Conservation (phyloP, 2,797 vertebrate species). For the Gobionotothen gibberifrons region DNA sequence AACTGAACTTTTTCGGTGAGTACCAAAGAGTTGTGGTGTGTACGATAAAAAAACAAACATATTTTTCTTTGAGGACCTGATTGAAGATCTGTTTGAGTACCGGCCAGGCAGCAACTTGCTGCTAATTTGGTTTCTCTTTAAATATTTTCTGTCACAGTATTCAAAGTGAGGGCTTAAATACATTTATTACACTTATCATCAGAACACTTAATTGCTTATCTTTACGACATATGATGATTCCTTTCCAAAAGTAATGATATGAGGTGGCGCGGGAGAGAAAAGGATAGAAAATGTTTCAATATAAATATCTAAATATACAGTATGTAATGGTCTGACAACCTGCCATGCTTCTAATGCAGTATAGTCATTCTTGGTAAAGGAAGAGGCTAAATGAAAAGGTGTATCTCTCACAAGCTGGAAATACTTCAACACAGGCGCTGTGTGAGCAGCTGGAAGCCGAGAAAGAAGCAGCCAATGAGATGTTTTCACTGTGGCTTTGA, state of each 20-base stretch:
- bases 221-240: conserved; percentile 70
- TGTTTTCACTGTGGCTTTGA: conserved; percentile 73
- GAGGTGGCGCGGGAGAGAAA: conserved; percentile 64
- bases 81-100: conserved; percentile 57
- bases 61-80: conserved; percentile 59
- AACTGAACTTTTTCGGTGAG: conserved; percentile 30
- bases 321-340: conserved; percentile 74
- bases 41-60: conserved; percentile 54
- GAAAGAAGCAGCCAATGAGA: conserved; percentile 67
- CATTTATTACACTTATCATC: conserved; percentile 76
- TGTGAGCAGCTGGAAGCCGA: conserved; percentile 55
- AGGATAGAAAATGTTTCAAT: conserved; percentile 79
- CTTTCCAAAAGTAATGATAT: conserved; percentile 63
- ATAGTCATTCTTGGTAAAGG: conserved; percentile 60
- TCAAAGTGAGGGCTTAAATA: conserved; percentile 73
- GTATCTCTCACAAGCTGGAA: conserved; percentile 51
- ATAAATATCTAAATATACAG: conserved; percentile 88
- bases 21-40: conserved; percentile 55
- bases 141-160: conserved; percentile 83
- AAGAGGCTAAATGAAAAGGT: conserved; percentile 45
- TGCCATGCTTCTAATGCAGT: conserved; percentile 75
- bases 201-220: conserved; percentile 79
- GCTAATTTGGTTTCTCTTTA: conserved; percentile 77
- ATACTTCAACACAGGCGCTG: conserved; percentile 73
- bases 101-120: conserved; percentile 52